These are phyloP conservation scores for Brachyopa scutellaris DNA, from an alignment of 2,888 invertebrate species.

Conservation along the genomic window DNA sequence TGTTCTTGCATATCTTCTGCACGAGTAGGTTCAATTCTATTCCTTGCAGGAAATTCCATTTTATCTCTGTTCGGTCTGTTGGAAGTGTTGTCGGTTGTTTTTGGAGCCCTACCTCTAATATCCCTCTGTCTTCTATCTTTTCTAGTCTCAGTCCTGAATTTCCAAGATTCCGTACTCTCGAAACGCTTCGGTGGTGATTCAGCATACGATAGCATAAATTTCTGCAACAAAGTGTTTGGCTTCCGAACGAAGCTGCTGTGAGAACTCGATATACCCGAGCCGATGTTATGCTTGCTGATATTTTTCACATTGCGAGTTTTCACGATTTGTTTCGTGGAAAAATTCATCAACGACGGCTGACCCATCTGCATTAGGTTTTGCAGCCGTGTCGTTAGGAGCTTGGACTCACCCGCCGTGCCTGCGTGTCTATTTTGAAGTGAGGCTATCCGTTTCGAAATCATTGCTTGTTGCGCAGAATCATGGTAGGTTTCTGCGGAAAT, in stretches of 20 bases:
- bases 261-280: neutral
- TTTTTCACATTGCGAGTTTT: neutral
- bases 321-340: neutral
- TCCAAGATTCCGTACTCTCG: neutral
- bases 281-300: neutral
- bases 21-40: neutral
- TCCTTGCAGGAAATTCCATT: neutral
- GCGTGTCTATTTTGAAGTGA: neutral
- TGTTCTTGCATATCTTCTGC: neutral
- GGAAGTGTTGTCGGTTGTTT: too few relatives aligned
- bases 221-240: neutral
- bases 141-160: neutral
- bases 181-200: neutral
- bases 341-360: neutral
- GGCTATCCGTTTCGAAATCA: neutral
- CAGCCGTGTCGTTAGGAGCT: neutral
- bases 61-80: neutral
- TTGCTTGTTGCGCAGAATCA: neutral
- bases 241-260: neutral
- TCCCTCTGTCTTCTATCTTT: neutral
- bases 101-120: too few relatives aligned
- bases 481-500: neutral
- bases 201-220: neutral
- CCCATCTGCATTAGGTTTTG: neutral
- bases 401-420: neutral